Evolutionary conservation across 2,888 invertebrate genomes (phyloP).

Genomic region (Apodemia hepburni): DNA sequence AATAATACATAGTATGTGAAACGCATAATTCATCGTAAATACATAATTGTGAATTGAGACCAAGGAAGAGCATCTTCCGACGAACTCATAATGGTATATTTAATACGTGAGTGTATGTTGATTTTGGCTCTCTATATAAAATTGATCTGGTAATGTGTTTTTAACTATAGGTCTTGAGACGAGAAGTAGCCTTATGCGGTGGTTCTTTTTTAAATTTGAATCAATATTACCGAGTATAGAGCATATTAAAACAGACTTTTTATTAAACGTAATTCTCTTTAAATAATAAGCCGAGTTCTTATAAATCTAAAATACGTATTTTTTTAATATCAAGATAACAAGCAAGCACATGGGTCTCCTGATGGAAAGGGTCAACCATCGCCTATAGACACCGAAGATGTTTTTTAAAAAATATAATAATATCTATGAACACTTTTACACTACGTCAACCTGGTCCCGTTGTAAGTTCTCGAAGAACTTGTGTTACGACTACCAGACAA

Average conservation of each 20-base stretch:
- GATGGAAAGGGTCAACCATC: too few relatives aligned
- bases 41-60: constrained; percentile 61
- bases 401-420: too few relatives aligned
- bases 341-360: too few relatives aligned
- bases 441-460: too few relatives aligned
- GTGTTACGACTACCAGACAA: too few relatives aligned
- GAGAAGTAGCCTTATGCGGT: background rate
- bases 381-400: too few relatives aligned
- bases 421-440: too few relatives aligned
- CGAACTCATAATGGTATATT: constrained; percentile 51
- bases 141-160: constrained; percentile 29
- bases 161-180: constrained; percentile 26
- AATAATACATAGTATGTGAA: constrained; percentile 35
- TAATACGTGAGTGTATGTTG: constrained; percentile 43
- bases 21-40: constrained; percentile 69
- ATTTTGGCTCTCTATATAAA: constrained; percentile 32
- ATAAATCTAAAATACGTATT: too few relatives aligned
- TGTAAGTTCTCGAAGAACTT: too few relatives aligned
- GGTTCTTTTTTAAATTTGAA: background rate
- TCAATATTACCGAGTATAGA: background rate
- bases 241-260: background rate
- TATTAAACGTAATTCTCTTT: background rate
- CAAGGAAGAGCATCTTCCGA: constrained; percentile 49
- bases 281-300: background rate
- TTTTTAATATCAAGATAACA: too few relatives aligned